Base-by-base conservation (phyloP, 2,113 vertebrate genomes). In the Orthonyx spaldingii region DNA sequence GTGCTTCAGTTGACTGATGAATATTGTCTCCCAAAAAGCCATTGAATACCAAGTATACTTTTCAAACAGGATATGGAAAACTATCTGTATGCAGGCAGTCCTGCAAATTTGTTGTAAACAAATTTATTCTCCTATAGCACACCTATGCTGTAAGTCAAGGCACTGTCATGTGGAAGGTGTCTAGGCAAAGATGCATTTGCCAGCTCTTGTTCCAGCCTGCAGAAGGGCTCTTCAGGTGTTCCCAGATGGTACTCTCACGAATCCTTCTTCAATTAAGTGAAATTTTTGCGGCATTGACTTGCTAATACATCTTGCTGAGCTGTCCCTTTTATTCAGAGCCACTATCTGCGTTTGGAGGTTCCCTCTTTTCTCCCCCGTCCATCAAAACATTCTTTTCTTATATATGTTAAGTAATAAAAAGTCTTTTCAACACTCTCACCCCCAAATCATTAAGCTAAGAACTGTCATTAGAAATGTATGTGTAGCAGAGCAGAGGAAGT, bases 181-280 rank as follows among this genome's bases (percentile, higher is more conserved):
- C 81, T 60, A 11, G 50, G 80, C 85, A 93, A 89, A 84, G 65
- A 56, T 27, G 41, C 70, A 65, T 93, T 91, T 84, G 44, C 87
- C 68, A 46, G 70, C 59, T 65, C 79, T 87, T 55, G 33, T 87
- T 94, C 75, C 70, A 89, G 92, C 76, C 85, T 77, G 94, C 80
- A 88, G 90, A 93, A 84, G 85, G 85, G 68, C 61, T 89, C 84
- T 93, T 94, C 20, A 91, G 87, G 85, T 89, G 89, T 87, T 65
- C 74, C 86, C 93, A 89, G 86, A 90, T 95, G 95, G 79, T 84
- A 27, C 83, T 89, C 60, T 78, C 77, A 49, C 0, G 57, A 92
- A 83, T 90, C 59, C 81, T 59, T 94, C 90, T 90, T 95, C 89
- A 95, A 33, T 82, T 93, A 96, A 96, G 88, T 74, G 50, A 87